These are phyloP conservation scores for Onychomys leucogaster DNA, from an alignment of 2,797 vertebrate species.

Conservation along the genomic window DNA sequence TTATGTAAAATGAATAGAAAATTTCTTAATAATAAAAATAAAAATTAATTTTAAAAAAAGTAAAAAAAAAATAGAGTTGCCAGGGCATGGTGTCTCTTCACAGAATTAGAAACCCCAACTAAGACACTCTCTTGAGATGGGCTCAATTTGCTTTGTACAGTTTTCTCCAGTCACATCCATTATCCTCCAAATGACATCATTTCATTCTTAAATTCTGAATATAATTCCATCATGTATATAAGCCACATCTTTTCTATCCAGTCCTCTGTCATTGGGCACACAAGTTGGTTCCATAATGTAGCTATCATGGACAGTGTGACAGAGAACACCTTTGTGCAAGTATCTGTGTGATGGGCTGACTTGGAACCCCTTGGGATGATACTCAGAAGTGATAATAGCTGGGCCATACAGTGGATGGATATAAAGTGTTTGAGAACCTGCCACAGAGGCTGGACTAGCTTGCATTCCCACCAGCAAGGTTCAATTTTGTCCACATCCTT, in stretches of 20 bases:
- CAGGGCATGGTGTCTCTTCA: neutral
- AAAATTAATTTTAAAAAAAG: too few species aligned
- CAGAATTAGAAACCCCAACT: neutral
- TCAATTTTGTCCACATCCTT: neutral
- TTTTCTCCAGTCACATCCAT: neutral
- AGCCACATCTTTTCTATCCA: neutral
- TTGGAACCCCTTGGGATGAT: too few species aligned
- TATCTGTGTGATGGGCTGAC: neutral
- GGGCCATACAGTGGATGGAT: rapidly evolving
- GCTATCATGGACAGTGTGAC: rapidly evolving
- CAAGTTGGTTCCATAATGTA: neutral
- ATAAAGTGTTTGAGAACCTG: neutral
- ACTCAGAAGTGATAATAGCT: neutral
- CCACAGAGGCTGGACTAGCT: neutral
- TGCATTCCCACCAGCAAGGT: too few species aligned
- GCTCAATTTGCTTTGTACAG: neutral
- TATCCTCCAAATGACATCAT: neutral
- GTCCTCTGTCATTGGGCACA: neutral
- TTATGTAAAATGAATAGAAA: too few species aligned
- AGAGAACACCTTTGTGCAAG: neutral
- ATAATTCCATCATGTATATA: too few species aligned
- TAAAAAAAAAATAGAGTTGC: too few species aligned
- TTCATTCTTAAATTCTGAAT: neutral
- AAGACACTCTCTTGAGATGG: neutral
- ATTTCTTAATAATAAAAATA: too few species aligned